Conservation (phyloP, 2,797 vertebrate genomes). For the Acanthiza pusilla region DNA sequence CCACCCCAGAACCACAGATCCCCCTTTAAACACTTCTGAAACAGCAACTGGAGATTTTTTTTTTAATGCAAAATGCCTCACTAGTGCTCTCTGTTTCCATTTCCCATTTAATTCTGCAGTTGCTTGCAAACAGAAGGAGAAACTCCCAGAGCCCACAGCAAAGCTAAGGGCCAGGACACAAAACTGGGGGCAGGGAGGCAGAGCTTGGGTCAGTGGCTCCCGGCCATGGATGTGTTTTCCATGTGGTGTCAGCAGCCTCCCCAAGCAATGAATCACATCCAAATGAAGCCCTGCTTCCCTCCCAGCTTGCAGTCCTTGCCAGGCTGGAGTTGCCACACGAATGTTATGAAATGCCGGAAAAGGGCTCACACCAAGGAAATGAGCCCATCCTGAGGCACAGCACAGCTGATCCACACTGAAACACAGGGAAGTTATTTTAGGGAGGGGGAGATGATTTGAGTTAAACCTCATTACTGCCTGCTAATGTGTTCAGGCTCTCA, state of each 20-base stretch:
- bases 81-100: background rate
- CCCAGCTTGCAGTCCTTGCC: rapidly evolving
- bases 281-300: background rate
- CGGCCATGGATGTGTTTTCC: background rate
- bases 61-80: background rate
- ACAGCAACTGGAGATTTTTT: background rate
- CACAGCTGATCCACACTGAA: background rate
- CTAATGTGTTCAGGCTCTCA: background rate
- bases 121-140: background rate
- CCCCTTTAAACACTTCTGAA: background rate
- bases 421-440: background rate
- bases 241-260: background rate
- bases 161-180: background rate
- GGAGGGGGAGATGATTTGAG: background rate
- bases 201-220: background rate
- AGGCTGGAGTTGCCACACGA: background rate
- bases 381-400: rapidly evolving
- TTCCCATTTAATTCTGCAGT: background rate
- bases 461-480: background rate
- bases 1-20: background rate
- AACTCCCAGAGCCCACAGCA: background rate
- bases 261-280: background rate
- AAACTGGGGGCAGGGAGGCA: background rate
- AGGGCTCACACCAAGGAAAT: background rate
- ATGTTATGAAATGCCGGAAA: background rate